Evolutionary conservation across 2,888 invertebrate species (phyloP), one percentile per base, ranked within the genome.

Genomic region (Amblyjoppa proteus): DNA sequence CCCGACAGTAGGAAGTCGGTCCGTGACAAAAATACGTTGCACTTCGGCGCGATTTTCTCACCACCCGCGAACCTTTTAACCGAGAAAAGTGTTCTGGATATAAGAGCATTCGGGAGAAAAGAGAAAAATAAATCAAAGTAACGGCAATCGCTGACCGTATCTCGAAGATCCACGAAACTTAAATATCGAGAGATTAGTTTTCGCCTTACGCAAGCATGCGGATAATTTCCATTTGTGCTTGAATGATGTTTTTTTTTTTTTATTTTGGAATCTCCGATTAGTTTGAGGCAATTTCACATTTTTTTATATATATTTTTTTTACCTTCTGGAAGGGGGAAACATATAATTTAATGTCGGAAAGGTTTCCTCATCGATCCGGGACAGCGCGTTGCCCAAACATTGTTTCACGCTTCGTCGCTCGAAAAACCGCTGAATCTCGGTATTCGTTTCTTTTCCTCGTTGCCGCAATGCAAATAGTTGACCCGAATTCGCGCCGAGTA

Each of bases 401-500:
- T 56, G 58, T 56, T 73, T 73, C 73, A 73, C 58, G 58, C 71
- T 73, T 38, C 71, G 71, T 38, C 56, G n/a, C 25, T 25, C 56
- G 56, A 20, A 28, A 58, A 41, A 38, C 56, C 38, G 25, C 25
- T 9, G 16, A 74, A 74, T 56, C 56, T 11, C 56, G 4, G 56
- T 56, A 25, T 20, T 25, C 41, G 38, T 28, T 74, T 11, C 56
- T 2, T 28, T 58, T 9, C 49, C 51, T 31, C 51, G 71, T 80
- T 80, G 79, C 71, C 16, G 71, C 71, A 80, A 80, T 80, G 66
- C 71, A 73, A 80, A 80, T 79, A 71, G 79, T 73, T 80, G 79
- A 80, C 79, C 71, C 53, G 71, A 80, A 73, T 80, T 71, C 71
- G 64, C 64, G 51, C 53, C 53, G 20, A 56, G 64, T 38, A 11